Evolutionary conservation across 2,888 invertebrate genomes (phyloP), one percentile per base, ranked within the genome.

Genomic region (Noctuana brunneofusca): DNA sequence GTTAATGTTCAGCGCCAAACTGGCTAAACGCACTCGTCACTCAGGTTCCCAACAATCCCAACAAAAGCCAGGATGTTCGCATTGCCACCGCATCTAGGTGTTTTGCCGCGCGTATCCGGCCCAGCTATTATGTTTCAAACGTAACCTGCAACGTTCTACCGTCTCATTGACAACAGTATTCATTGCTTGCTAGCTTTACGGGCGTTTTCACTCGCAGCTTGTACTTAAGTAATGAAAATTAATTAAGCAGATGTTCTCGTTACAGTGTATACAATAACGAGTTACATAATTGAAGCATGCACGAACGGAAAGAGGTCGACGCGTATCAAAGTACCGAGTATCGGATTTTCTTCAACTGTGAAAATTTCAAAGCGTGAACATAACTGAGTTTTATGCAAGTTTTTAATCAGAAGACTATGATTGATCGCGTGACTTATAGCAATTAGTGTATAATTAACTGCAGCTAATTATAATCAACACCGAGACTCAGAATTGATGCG

Each of bases 61-160:
- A 75, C 74, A 75, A 75, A 74, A 72, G 67, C 67, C 74, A 73
- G 75, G 75, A 76, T 74, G 73, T 71, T 69, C 72, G 71, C 65
- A 67, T 69, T 65, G 69, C 67, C 68, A 65, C 65, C 64, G 58
- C 62, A 63, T 67, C 66, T 63, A 50, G 58, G 58, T 60, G 60
- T 60, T 59, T 60, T 35, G 60, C 48, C 46, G 55, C 62, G 65
- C 68, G 66, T 65, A 68, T 71, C 72, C 69, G 69, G 67, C 56
- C 58, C 43, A 53, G 24, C 68, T 66, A 67, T 67, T 65, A 63
- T 65, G 63, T 67, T 69, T 65, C 65, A 54, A 53, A 64, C 35
- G 43, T 41, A 35, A 58, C 48, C 41, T 48, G 52, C 57, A 22
- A 9, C 18, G 43, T 20, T 46, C 22, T 53, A 32, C 48, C 27